Base-by-base conservation (phyloP, 2,888 invertebrate genomes). In the Caenorhabditis uteleia region DNA sequence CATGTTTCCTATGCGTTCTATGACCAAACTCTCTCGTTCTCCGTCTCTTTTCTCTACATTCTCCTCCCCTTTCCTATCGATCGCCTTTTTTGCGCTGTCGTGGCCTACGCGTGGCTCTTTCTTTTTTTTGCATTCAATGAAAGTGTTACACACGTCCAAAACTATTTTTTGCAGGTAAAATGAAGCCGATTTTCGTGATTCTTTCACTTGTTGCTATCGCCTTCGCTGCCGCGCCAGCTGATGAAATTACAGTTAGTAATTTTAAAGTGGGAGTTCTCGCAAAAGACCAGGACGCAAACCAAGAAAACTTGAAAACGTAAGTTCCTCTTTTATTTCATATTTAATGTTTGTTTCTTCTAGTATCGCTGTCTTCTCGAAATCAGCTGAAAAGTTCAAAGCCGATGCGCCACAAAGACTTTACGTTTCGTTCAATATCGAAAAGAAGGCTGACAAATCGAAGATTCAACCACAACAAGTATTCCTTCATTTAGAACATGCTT, bases 321-420 rank as follows among this genome's bases (percentile, higher is more conserved):
- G 46, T 16, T 12, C 21, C 21, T 33, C 21, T 26, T 45, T n/a
- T 14, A n/a, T 20, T 33, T 25, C 2, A 25, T 36, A 16, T 16
- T 20, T 44, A 23, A n/a, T 10, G 16, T 43, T 27, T 6, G 12
- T 43, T 36, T 16, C 16, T 57, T 72, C 31, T 62, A 90, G 90
- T 67, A 87, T 95, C 5, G 84, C 86, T 0, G 89, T 89, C 82
- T 91, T 91, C 1, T 88, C 89, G 62, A 91, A 91, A 82, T 84
- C 92, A 27, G 78, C 86, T 0, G 88, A 88, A 40, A 86, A 87
- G 10, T 85, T 95, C 18, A 90, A 91, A 75, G 92, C 92, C 6
- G 95, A 97, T 85, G 89, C 90, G 73, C 90, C 92, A 77, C 95
- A 95, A 84, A 92, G 91, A 86, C 85, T 98, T 58, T 86, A 90